Evolutionary conservation across 2,888 invertebrate genomes (phyloP), one percentile per base, ranked within the genome.

Genomic region (Dryomyza anilis): DNA sequence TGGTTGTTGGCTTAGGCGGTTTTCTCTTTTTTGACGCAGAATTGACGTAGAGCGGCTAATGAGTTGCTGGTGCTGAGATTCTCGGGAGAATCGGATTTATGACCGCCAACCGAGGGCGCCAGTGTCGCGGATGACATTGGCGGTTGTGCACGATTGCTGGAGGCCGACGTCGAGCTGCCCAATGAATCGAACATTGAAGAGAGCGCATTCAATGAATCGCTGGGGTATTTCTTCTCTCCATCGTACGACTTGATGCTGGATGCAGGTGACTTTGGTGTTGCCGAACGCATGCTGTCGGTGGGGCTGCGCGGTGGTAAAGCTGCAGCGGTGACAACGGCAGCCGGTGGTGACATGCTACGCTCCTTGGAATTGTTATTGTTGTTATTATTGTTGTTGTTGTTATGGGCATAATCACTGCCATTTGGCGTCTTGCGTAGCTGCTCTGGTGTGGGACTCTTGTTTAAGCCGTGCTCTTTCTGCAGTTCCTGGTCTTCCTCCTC

Each of bases 1-100:
- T n/a, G 72, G 68, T 71, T 67, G 71, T 70, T 70, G 68, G 71
- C 71, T 79, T 82, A 81, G 75, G 81, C 82, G 78, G 82, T 80
- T 77, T 81, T 81, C 77, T 96, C 96, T 76, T 96, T 95, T 87
- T 96, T 96, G 84, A 97, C 96, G 85, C 97, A 95, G 64, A 98
- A 89, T 84, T 96, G 96, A 82, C 98, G 97, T 71, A 98, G 85
- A 33, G 96, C 96, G 56, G 96, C 96, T 72, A 98, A 84, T 39
- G 98, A 97, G 83, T 98, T 96, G 78, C 95, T 91, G 39, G 78
- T 78, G 64, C 75, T 76, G 25, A 81, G 77, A 71, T 81, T 82
- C 69, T 80, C 81, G 19, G 80, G 76, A 2, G 74, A 71, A 46
- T 77, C 70, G 5, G 70, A 64, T 67, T 72, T 72, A 29, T 64